A percentile compares a stretch with the other conserved stretches of the same genome.
These are phyloP conservation scores for Numenius arquata DNA, from an alignment of 2,113 vertebrate species.

Conservation along the genomic window DNA sequence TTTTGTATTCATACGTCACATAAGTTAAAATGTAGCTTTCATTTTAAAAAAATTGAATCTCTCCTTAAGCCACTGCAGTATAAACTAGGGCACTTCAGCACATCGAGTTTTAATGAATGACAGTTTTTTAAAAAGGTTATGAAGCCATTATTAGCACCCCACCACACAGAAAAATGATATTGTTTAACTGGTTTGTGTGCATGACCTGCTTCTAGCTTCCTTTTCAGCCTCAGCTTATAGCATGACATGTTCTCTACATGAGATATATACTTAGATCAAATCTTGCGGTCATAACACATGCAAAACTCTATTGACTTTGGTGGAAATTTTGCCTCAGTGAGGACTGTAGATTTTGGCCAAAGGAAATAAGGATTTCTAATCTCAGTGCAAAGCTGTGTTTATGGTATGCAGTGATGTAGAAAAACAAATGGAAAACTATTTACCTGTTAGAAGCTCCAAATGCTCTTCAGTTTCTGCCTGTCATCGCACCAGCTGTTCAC, in stretches of 20 bases:
- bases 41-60: background rate
- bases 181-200: background rate
- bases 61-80: background rate
- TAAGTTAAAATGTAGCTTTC: background rate
- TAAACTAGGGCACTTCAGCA: background rate
- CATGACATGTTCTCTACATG: background rate
- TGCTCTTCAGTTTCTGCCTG: slow-evolving; percentile 45
- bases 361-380: background rate
- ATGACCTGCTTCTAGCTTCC: background rate
- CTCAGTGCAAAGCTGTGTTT: background rate
- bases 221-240: background rate
- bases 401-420: fast-evolving
- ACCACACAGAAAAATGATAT: background rate
- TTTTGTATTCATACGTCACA: background rate
- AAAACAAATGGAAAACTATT: background rate
- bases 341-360: background rate
- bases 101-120: background rate
- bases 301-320: background rate
- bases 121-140: background rate
- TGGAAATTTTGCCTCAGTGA: background rate
- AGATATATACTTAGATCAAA: background rate
- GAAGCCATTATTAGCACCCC: background rate
- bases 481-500: slow-evolving; percentile 33
- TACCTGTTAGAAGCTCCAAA: slow-evolving; percentile 51
- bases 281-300: background rate